A percentile compares a stretch with the other conserved stretches of the same genome.
These are phyloP conservation scores for Peromyscus eremicus DNA, from an alignment of 2,797 vertebrate species.

Conservation along the genomic window DNA sequence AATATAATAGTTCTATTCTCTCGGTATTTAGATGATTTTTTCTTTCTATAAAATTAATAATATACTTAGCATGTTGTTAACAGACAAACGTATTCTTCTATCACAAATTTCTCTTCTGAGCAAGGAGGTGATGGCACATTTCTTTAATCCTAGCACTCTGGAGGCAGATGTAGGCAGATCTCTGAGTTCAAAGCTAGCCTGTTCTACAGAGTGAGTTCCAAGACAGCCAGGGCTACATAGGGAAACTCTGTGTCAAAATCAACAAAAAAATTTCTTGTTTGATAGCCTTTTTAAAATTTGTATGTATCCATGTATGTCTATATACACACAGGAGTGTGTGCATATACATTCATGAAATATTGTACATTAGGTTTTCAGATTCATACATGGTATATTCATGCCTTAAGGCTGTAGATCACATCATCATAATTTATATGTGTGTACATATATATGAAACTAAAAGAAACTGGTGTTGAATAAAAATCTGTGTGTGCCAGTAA, in stretches of 20 bases:
- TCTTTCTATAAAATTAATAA: constrained; percentile 49
- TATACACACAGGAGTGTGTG: neutral
- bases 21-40: neutral
- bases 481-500: constrained; percentile 13
- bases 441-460: neutral
- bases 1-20: constrained; percentile 37
- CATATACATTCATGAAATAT: neutral
- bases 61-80: constrained; percentile 40
- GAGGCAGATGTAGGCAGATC: neutral
- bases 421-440: neutral
- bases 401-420: neutral
- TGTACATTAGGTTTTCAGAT: neutral
- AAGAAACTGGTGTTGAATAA: neutral
- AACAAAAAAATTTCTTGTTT: neutral
- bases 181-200: neutral
- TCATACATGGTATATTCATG: neutral
- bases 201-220: neutral
- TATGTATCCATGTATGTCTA: neutral
- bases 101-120: neutral
- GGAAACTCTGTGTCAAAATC: neutral
- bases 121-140: neutral
- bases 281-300: neutral
- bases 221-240: neutral
- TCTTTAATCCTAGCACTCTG: neutral
- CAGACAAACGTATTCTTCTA: constrained; percentile 13